These are phyloP conservation scores for Zonotrichia leucophrys DNA, from an alignment of 2,113 vertebrate genomes.

Conservation along the genomic window DNA sequence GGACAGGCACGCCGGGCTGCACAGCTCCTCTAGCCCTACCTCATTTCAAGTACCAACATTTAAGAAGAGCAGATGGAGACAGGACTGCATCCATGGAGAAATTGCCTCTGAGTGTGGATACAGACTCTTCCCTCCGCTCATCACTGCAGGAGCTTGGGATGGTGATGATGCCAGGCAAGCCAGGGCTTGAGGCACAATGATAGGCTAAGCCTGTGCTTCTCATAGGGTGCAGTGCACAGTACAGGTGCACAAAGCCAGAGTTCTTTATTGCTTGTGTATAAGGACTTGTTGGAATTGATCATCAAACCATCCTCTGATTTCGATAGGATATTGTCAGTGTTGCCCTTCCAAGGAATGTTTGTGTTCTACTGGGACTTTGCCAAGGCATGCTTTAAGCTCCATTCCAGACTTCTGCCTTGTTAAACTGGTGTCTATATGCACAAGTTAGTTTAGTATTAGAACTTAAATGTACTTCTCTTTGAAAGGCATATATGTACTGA, in stretches of 20 bases:
- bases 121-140: background rate
- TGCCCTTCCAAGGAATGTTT: background rate
- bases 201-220: background rate
- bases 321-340: background rate
- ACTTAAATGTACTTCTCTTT: background rate
- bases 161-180: background rate
- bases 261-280: background rate
- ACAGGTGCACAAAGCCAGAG: background rate
- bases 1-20: background rate
- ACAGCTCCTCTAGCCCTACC: background rate
- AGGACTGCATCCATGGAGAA: rapidly evolving
- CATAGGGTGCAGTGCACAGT: rapidly evolving
- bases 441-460: background rate
- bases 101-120: rapidly evolving
- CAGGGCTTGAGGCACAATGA: background rate
- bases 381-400: background rate
- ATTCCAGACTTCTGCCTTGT: background rate
- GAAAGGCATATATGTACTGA: background rate
- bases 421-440: background rate
- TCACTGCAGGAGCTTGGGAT: background rate
- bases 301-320: background rate
- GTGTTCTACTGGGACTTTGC: background rate
- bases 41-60: background rate
- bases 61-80: background rate
- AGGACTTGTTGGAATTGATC: background rate